A percentile compares a stretch with the other conserved stretches of the same genome.
phyloP scores from a whole-genome alignment of 2,113 vertebrate genomes.

The Amblyopsis rosae region DNA sequence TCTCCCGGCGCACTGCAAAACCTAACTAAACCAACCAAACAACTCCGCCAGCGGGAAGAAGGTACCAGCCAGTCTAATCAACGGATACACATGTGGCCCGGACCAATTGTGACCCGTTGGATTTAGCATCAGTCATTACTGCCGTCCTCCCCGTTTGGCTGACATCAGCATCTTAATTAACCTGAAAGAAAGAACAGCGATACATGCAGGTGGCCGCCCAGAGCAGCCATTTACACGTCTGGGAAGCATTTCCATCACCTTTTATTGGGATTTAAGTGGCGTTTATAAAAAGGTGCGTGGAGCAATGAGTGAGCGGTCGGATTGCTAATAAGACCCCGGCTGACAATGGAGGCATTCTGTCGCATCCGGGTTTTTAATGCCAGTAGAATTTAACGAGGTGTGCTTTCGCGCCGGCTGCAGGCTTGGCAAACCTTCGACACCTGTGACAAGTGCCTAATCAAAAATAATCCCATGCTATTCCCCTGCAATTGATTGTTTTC shows the following conservation, averaged over 20 bases:
- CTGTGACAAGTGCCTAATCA: no score
- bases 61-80: slow-evolving; percentile 36
- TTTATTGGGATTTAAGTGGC: slow-evolving; percentile 43
- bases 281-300: slow-evolving; percentile 33
- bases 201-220: slow-evolving; percentile 51
- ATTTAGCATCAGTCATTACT: slow-evolving; percentile 60
- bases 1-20: background rate
- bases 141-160: slow-evolving; percentile 58
- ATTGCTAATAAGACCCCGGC: slow-evolving; percentile 28
- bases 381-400: background rate
- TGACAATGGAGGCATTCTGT: background rate
- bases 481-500: no score
- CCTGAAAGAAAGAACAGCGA: slow-evolving; percentile 39
- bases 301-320: slow-evolving; percentile 36
- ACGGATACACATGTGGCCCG: slow-evolving; percentile 49
- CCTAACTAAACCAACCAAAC: slow-evolving; percentile 23
- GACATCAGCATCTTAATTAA: slow-evolving; percentile 70
- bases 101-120: slow-evolving; percentile 52
- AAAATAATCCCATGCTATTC: no score
- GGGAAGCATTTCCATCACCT: slow-evolving; percentile 26
- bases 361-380: background rate
- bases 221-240: slow-evolving; percentile 38
- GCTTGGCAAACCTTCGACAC: no score
- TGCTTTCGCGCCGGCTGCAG: background rate
- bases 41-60: slow-evolving; percentile 22